These are phyloP conservation scores for Holotrichia oblita DNA, from an alignment of 1,140 invertebrate species.

Conservation along the genomic window DNA sequence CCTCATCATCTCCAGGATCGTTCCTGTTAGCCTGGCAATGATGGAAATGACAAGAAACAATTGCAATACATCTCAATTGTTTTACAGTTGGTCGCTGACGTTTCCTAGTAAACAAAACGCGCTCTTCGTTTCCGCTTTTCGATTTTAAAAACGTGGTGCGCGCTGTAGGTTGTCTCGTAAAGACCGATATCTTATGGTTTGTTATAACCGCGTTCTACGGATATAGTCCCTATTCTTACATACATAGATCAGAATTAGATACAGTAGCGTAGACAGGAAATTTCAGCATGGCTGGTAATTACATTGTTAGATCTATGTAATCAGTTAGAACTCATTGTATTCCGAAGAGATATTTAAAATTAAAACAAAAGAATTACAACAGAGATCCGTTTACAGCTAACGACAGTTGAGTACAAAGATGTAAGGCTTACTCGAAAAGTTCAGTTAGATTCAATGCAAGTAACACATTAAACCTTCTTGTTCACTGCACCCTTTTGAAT, in stretches of 20 bases:
- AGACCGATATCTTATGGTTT: slow-evolving; percentile 37
- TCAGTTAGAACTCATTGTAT: too few relatives aligned
- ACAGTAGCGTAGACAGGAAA: not conserved
- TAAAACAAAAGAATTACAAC: too few relatives aligned
- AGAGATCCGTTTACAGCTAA: too few relatives aligned
- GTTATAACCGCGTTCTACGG: slow-evolving; percentile 21
- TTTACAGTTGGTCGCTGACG: slow-evolving; percentile 34
- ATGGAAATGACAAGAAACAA: not conserved
- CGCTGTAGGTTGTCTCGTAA: slow-evolving; percentile 37
- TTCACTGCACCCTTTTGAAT: too few relatives aligned
- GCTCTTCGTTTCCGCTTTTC: slow-evolving; percentile 36
- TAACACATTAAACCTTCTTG: too few relatives aligned
- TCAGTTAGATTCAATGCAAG: too few relatives aligned
- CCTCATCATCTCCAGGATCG: not conserved
- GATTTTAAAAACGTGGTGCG: slow-evolving; percentile 28
- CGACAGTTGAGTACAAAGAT: too few relatives aligned
- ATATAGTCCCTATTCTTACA: not conserved
- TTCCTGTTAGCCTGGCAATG: not conserved
- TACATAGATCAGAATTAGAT: not conserved
- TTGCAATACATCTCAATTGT: slow-evolving; percentile 36
- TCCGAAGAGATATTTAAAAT: too few relatives aligned
- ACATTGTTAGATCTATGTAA: too few relatives aligned
- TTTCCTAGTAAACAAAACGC: slow-evolving; percentile 37
- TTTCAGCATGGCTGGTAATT: too few relatives aligned
- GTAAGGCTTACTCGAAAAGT: too few relatives aligned